Percentiles rank a stretch among this genome's conserved stretches.
phyloP scores from a whole-genome alignment of 1,140 invertebrate genomes.

The Armadillidium nasatum region DNA sequence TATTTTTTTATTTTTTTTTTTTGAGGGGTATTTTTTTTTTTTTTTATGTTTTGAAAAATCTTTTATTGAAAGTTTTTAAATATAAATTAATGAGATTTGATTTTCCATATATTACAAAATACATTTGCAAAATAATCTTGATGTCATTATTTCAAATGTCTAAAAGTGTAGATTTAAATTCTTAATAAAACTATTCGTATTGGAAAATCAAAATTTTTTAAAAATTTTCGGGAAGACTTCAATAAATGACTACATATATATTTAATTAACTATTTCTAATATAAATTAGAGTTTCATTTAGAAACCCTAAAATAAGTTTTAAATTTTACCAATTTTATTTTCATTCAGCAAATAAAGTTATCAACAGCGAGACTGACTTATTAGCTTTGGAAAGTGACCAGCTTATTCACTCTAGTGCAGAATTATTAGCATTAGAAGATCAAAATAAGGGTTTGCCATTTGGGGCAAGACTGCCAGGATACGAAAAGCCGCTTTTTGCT shows the following conservation, averaged over 20 bases:
- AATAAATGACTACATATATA: not conserved
- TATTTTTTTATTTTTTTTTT: too few relatives aligned
- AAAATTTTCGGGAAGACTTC: not conserved
- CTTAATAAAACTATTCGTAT: not conserved
- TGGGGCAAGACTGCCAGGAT: not conserved
- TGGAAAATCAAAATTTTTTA: not conserved
- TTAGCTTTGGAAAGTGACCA: not conserved
- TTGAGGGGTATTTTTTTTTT: too few relatives aligned
- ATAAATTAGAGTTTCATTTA: too few relatives aligned
- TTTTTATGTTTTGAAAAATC: too few relatives aligned
- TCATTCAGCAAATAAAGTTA: not conserved
- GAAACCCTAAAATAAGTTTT: not conserved
- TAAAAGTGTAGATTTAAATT: too few relatives aligned
- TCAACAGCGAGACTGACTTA: not conserved
- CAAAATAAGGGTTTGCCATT: not conserved
- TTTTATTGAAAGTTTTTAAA: not conserved
- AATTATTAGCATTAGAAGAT: not conserved
- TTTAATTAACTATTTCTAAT: not conserved
- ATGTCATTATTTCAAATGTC: too few relatives aligned
- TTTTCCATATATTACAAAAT: too few relatives aligned
- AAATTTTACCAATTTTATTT: not conserved
- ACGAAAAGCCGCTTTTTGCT: not conserved
- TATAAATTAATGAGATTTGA: not conserved
- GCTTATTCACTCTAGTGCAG: not conserved
- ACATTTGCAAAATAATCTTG: too few relatives aligned